These are phyloP conservation scores for Melanerpes formicivorus DNA, from an alignment of 2,113 vertebrate genomes.

Conservation along the genomic window DNA sequence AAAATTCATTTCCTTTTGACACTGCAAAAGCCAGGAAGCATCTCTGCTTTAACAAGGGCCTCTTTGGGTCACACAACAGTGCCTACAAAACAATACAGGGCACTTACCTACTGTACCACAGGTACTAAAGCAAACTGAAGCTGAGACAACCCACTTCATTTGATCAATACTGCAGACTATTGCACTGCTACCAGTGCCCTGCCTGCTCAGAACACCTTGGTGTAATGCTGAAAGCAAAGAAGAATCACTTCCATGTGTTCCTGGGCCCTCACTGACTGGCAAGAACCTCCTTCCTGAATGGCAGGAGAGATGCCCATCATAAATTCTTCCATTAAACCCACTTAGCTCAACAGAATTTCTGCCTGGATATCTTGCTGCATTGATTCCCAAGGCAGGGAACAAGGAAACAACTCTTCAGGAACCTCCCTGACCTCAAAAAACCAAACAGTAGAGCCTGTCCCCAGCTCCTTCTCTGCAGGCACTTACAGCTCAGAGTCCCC, in stretches of 20 bases:
- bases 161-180: neutral
- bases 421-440: neutral
- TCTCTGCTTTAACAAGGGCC: neutral
- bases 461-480: neutral
- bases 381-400: neutral
- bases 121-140: neutral
- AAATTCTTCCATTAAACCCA: neutral
- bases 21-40: neutral
- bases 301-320: accelerated
- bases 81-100: neutral
- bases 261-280: neutral
- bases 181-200: neutral
- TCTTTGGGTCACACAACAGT: neutral
- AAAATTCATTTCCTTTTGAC: neutral
- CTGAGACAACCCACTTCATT: neutral
- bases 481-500: slow-evolving; percentile 98
- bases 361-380: neutral
- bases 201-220: neutral
- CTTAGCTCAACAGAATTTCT: neutral
- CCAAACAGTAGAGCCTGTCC: neutral
- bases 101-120: neutral
- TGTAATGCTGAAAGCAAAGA: neutral
- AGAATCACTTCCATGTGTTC: neutral
- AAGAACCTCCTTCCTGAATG: neutral
- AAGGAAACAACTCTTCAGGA: neutral